These are phyloP conservation scores for Catocala sponsa DNA, from an alignment of 2,888 invertebrate species.

Conservation along the genomic window DNA sequence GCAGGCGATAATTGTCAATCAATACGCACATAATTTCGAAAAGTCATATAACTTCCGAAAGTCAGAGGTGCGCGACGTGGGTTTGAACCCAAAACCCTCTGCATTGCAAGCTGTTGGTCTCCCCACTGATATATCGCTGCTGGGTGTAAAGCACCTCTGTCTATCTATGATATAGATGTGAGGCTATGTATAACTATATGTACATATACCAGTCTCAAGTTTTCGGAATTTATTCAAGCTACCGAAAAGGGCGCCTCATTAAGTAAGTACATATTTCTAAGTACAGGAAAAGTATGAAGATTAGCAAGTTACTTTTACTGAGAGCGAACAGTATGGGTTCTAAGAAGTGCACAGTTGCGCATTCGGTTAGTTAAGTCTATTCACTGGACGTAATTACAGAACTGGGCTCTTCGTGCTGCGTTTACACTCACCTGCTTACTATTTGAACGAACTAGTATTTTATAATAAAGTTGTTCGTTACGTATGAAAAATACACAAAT, in stretches of 20 bases:
- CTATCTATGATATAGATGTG: no score
- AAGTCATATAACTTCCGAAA: no score
- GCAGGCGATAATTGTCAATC: no score
- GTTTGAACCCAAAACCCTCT: no score
- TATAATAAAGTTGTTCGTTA: no score
- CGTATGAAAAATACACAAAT: no score
- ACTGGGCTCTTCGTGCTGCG: slow-evolving; percentile 54
- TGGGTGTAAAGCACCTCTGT: no score
- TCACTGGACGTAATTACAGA: slow-evolving; percentile 59
- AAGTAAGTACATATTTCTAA: slow-evolving; percentile 34
- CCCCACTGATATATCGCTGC: no score
- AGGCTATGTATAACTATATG: no score
- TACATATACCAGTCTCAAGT: neutral
- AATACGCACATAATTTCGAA: no score
- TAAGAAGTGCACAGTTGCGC: slow-evolving; percentile 51
- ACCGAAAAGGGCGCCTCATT: slow-evolving; percentile 21
- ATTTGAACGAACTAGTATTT: neutral
- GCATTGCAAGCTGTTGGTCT: no score
- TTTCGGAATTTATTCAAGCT: slow-evolving; percentile 12
- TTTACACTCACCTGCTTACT: slow-evolving; percentile 37
- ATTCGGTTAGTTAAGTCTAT: slow-evolving; percentile 58
- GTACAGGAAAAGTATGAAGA: slow-evolving; percentile 48
- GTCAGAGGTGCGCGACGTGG: no score
- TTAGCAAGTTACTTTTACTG: slow-evolving; percentile 50
- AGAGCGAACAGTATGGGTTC: slow-evolving; percentile 53